Conservation (phyloP, 1,140 invertebrate genomes). For the Homarus americanus region DNA sequence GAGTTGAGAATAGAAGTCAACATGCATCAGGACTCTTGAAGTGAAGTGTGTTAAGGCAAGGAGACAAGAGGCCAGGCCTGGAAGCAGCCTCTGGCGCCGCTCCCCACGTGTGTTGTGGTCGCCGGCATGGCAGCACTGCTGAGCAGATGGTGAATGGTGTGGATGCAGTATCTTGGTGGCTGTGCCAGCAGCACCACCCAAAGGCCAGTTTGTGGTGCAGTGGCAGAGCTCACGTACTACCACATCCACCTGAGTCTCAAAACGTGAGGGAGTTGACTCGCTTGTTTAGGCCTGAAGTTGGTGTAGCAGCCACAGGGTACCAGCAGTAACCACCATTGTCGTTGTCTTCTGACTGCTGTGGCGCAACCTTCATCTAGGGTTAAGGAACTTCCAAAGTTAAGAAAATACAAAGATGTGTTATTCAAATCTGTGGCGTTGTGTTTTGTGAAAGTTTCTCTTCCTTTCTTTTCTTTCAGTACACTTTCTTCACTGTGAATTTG, state of each 20-base stretch:
- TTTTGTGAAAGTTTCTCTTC: conserved; percentile 68
- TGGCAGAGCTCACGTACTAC: conserved; percentile 32
- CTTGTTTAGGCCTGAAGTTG: conserved; percentile 60
- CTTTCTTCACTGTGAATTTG: conserved; percentile 73
- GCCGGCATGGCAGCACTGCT: conserved; percentile 5
- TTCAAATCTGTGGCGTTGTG: conserved; percentile 70
- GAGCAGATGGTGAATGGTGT: conserved; percentile 27
- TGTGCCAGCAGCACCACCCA: conserved; percentile 24
- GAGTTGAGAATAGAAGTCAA: conserved; percentile 34
- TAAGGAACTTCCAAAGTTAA: conserved; percentile 70
- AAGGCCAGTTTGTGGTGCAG: not conserved
- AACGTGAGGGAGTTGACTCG: conserved; percentile 56
- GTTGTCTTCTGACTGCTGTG: conserved; percentile 23
- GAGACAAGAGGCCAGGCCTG: conserved; percentile 34
- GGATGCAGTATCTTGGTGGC: conserved; percentile 37
- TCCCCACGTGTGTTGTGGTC: conserved; percentile 12
- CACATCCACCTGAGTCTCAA: conserved; percentile 46
- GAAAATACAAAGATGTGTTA: conserved; percentile 71
- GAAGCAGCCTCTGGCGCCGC: conserved; percentile 16
- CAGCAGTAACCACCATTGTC: not conserved
- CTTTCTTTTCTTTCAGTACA: conserved; percentile 63
- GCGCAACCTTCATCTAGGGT: conserved; percentile 52
- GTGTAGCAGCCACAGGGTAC: conserved; percentile 51
- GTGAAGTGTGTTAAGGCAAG: conserved; percentile 46
- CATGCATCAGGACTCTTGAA: conserved; percentile 52